Evolutionary conservation across 2,113 vertebrate species (phyloP).

Genomic region (Microtus richardsoni): DNA sequence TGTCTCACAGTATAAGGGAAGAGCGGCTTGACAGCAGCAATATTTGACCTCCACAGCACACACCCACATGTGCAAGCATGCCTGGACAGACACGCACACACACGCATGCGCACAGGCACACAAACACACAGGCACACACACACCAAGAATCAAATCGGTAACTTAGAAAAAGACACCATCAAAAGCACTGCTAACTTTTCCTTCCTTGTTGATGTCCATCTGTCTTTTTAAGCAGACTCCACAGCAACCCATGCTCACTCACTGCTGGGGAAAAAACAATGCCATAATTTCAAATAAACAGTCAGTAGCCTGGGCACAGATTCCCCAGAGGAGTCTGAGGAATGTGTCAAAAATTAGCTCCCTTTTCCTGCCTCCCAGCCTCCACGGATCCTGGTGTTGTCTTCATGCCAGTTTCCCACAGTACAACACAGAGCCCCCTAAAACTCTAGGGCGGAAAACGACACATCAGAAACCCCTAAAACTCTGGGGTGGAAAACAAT

Average conservation of each 20-base stretch:
- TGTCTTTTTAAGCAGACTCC: slow-evolving; percentile 21
- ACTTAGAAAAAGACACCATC: neutral
- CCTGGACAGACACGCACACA: fast-evolving
- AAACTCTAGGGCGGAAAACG: slow-evolving; percentile 39
- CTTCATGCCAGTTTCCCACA: slow-evolving; percentile 67
- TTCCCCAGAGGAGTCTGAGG: slow-evolving; percentile 71
- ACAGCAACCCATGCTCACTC: slow-evolving; percentile 31
- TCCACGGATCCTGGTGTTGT: slow-evolving; percentile 55
- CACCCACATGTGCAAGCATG: too few relatives aligned
- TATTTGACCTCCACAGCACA: neutral
- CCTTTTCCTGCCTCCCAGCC: slow-evolving; percentile 74
- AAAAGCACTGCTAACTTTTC: neutral
- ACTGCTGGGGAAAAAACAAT: slow-evolving; percentile 38
- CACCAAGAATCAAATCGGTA: neutral
- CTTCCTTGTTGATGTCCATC: neutral
- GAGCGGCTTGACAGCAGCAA: too few relatives aligned
- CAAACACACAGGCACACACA: neutral
- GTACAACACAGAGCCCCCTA: slow-evolving; percentile 59
- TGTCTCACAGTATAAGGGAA: neutral
- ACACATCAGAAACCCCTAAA: neutral
- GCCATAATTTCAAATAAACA: slow-evolving; percentile 49
- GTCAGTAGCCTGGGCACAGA: slow-evolving; percentile 69
- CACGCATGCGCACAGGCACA: neutral
- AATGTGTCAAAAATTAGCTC: slow-evolving; percentile 81
- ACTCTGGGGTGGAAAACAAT: neutral